These are phyloP conservation scores for Tachina fera DNA, from an alignment of 2,888 invertebrate species.

Conservation along the genomic window DNA sequence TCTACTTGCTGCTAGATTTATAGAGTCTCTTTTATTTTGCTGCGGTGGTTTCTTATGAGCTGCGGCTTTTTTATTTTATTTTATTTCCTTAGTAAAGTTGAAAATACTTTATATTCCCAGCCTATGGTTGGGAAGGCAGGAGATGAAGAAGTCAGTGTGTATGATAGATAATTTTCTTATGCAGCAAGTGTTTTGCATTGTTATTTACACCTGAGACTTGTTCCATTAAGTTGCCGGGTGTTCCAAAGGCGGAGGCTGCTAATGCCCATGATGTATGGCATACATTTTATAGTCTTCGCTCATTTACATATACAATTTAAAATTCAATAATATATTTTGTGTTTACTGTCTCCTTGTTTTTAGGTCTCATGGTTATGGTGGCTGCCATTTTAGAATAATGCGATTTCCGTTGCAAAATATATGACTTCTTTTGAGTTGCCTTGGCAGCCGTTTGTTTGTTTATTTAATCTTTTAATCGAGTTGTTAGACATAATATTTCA, in stretches of 20 bases:
- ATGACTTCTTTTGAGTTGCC: slow-evolving; percentile 6
- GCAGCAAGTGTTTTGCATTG: background rate
- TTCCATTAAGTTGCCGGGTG: slow-evolving; percentile 24
- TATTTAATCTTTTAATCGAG: slow-evolving; percentile 55
- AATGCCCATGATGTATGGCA: background rate
- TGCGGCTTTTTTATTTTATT: slow-evolving; percentile 48
- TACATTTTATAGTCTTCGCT: slow-evolving; percentile 30
- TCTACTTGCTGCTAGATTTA: slow-evolving; percentile 47
- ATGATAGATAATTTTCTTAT: background rate
- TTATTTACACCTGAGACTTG: slow-evolving; percentile 68
- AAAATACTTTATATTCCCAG: slow-evolving; percentile 43
- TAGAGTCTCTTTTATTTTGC: slow-evolving; percentile 50
- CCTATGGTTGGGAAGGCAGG: slow-evolving; percentile 18
- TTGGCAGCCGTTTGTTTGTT: slow-evolving; percentile 6
- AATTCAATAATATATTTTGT: slow-evolving; percentile 60
- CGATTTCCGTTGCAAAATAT: slow-evolving; percentile 45
- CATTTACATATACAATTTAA: slow-evolving; percentile 57
- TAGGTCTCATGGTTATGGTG: background rate
- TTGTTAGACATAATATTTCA: slow-evolving; percentile 50
- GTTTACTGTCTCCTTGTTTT: background rate
- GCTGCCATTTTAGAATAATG: slow-evolving; percentile 62
- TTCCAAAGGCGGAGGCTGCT: background rate
- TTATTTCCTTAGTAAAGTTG: background rate
- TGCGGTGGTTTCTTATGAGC: slow-evolving; percentile 55
- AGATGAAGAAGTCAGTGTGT: background rate